Percentiles rank a stretch among this genome's conserved stretches.
These are phyloP conservation scores for Gobio gobio DNA, from an alignment of 2,113 vertebrate species.

Conservation along the genomic window DNA sequence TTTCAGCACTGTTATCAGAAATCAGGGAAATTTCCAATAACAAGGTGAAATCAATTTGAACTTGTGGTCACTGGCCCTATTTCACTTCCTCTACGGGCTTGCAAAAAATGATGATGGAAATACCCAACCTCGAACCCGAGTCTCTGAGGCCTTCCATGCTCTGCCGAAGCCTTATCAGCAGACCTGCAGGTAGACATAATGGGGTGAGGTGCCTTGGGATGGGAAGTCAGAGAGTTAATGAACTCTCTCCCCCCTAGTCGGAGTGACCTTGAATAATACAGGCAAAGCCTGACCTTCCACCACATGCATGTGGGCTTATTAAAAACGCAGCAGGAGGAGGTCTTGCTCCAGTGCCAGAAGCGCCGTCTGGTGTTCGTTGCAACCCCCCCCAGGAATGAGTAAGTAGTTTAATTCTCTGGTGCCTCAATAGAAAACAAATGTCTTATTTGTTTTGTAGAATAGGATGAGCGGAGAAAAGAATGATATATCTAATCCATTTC, in stretches of 20 bases:
- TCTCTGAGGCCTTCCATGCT: slow-evolving; percentile 25
- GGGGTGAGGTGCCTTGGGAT: slow-evolving; percentile 59
- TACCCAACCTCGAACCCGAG: slow-evolving; percentile 26
- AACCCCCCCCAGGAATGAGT: slow-evolving; percentile 18
- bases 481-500: slow-evolving; percentile 1
- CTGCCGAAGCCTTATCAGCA: slow-evolving; percentile 50
- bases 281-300: slow-evolving; percentile 38
- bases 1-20: not conserved
- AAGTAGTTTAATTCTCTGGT: slow-evolving; percentile 27
- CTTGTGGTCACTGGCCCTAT: slow-evolving; percentile 28
- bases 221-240: slow-evolving; percentile 67
- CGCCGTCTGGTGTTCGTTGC: not conserved
- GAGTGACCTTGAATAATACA: slow-evolving; percentile 63
- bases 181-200: slow-evolving; percentile 61
- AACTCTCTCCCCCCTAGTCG: slow-evolving; percentile 55
- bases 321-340: slow-evolving; percentile 69
- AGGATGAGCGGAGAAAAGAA: not conserved
- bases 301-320: slow-evolving; percentile 64
- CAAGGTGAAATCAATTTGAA: not conserved
- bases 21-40: not conserved
- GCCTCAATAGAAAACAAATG: slow-evolving; percentile 7
- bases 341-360: slow-evolving; percentile 42
- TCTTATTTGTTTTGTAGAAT: slow-evolving; percentile 26
- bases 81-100: slow-evolving; percentile 29
- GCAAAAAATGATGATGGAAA: slow-evolving; percentile 32